phyloP scores from a whole-genome alignment of 37 sponge, comb jelly and placozoan species.

The Lycopodina hypogea region DNA sequence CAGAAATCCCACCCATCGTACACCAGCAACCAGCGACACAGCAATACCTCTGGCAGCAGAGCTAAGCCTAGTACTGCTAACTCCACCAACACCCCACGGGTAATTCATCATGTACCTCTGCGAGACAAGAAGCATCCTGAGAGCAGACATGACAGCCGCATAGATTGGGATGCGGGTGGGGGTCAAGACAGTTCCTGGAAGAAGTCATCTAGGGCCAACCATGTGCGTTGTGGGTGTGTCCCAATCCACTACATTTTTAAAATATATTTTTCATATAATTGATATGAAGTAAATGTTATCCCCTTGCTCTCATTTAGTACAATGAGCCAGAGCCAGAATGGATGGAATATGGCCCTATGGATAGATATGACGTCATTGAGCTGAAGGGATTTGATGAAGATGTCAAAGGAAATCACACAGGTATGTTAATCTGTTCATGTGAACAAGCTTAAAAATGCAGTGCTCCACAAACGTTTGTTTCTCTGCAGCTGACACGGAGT shows the following conservation, averaged over 20 bases:
- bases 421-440: conserved; percentile 1
- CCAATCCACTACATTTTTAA: too few relatives aligned
- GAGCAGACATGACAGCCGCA: neutral
- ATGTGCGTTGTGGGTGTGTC: neutral
- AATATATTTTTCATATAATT: too few relatives aligned
- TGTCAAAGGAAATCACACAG: conserved; percentile 49
- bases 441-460: neutral
- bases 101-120: conserved; percentile 57
- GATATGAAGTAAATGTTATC: too few relatives aligned
- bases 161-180: neutral
- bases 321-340: conserved; percentile 77
- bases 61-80: neutral
- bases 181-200: neutral
- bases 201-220: neutral
- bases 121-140: conserved; percentile 17
- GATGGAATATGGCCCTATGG: conserved; percentile 72
- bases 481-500: neutral
- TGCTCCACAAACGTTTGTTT: neutral
- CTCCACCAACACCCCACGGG: conserved; percentile 1
- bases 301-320: too few relatives aligned
- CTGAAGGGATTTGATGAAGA: conserved; percentile 69
- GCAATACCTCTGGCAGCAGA: neutral
- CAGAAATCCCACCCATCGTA: neutral
- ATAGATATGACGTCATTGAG: conserved; percentile 61
- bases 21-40: too few relatives aligned